Percentiles rank a stretch among this genome's conserved stretches.
Conservation (phyloP, 2,113 vertebrate species). For the Lepus europaeus region DNA sequence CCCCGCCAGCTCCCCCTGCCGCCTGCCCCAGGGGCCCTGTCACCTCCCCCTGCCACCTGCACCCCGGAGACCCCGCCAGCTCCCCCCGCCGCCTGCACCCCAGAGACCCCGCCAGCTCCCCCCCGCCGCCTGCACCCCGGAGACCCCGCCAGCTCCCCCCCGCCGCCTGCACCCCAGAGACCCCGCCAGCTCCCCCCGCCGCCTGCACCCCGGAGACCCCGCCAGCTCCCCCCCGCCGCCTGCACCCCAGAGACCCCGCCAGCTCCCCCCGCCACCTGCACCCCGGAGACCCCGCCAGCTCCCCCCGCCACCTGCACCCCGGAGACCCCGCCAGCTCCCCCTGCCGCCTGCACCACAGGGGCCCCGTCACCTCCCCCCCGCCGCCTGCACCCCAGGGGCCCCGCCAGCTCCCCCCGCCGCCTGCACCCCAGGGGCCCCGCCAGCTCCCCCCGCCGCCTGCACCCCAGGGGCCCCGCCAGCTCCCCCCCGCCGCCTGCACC, state of each 20-base stretch:
- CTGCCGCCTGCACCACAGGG: too few species aligned
- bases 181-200: rapidly evolving
- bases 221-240: rapidly evolving
- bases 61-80: rapidly evolving
- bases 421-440: too few species aligned
- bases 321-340: rapidly evolving
- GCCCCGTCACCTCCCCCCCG: rapidly evolving
- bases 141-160: neutral
- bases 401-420: neutral
- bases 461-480: too few species aligned
- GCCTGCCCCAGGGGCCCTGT: too few species aligned
- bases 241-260: neutral
- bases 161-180: rapidly evolving
- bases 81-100: too few species aligned
- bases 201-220: too few species aligned
- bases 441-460: too few species aligned
- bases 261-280: neutral
- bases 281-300: too few species aligned
- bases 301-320: neutral
- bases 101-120: neutral
- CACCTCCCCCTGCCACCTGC: neutral
- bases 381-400: too few species aligned
- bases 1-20: rapidly evolving
- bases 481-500: too few species aligned
- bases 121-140: rapidly evolving